Percentiles rank a stretch among this genome's conserved stretches.
phyloP scores from a whole-genome alignment of 2,888 invertebrate genomes.

The Eretmocerus hayati region DNA sequence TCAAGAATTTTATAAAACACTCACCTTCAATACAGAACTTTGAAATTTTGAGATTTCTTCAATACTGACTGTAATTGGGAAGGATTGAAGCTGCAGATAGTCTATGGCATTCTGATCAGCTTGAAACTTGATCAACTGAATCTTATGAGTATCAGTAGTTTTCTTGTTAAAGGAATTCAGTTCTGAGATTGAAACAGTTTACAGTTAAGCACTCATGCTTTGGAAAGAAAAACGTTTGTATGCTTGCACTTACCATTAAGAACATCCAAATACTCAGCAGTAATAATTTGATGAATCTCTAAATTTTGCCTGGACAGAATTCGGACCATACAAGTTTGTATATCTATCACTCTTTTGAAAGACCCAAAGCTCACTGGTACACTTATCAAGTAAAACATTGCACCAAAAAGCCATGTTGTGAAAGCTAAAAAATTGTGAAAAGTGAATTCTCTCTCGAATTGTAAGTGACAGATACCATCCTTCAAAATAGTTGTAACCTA shows the following conservation, averaged over 20 bases:
- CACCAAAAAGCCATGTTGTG: constrained; percentile 62
- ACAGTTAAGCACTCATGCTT: too few species aligned
- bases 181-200: constrained; percentile 25
- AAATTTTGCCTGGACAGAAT: constrained; percentile 35
- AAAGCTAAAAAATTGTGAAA: constrained; percentile 50
- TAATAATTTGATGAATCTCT: constrained; percentile 32
- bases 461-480: too few species aligned
- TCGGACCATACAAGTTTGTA: constrained; percentile 39
- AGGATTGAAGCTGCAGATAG: constrained; percentile 31
- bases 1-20: neutral
- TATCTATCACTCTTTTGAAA: constrained; percentile 32
- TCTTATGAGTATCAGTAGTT: constrained; percentile 3
- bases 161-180: constrained; percentile 30
- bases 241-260: constrained; percentile 36
- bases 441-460: too few species aligned
- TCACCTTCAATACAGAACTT: constrained; percentile 34
- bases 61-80: constrained; percentile 30
- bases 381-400: constrained; percentile 59
- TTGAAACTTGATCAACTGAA: constrained; percentile 28
- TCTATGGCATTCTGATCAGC: constrained; percentile 30
- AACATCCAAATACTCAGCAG: constrained; percentile 33
- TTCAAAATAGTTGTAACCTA: constrained; percentile 19
- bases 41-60: constrained; percentile 27
- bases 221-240: too few species aligned
- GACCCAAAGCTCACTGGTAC: constrained; percentile 38